Conservation (phyloP, 2,113 vertebrate genomes). For the Nycticebus coucang region DNA sequence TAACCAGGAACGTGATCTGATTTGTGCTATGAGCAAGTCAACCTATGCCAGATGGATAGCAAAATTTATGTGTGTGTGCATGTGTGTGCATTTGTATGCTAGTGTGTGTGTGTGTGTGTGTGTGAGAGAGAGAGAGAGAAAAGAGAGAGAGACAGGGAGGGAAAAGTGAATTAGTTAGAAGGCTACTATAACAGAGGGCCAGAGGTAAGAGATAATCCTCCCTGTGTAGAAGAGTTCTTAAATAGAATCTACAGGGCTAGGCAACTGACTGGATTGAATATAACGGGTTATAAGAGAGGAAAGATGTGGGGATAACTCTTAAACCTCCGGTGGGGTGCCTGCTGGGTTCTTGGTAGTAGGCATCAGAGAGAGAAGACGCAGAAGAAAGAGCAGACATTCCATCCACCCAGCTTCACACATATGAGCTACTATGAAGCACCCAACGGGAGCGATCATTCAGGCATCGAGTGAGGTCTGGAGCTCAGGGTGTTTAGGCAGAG, state of each 20-base stretch:
- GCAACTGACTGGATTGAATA: background rate
- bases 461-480: background rate
- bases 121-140: background rate
- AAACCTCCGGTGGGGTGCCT: background rate
- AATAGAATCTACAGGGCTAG: background rate
- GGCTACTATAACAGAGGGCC: background rate
- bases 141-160: background rate
- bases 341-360: background rate
- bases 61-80: background rate
- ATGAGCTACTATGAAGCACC: background rate
- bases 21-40: background rate
- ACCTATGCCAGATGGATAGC: background rate
- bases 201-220: background rate
- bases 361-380: background rate
- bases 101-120: background rate
- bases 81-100: background rate
- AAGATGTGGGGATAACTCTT: background rate
- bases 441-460: background rate
- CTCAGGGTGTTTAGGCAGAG: background rate
- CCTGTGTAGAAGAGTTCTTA: background rate
- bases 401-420: background rate
- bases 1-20: background rate
- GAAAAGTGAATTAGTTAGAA: background rate
- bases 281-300: rapidly evolving
- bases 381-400: background rate